These are phyloP conservation scores for Tachina grossa DNA, from an alignment of 2,888 invertebrate species.

Conservation along the genomic window DNA sequence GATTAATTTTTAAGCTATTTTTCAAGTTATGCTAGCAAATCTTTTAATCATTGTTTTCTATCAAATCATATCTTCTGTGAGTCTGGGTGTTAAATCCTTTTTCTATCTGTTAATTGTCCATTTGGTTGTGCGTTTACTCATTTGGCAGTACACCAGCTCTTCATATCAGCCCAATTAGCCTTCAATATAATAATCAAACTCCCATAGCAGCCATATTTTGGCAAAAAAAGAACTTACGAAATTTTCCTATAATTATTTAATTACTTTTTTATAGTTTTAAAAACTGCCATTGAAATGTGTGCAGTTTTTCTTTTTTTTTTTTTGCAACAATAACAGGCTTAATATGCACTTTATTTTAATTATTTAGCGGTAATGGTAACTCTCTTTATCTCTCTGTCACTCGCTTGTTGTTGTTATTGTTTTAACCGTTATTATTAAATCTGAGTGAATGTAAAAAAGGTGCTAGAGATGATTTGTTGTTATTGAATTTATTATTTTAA, in stretches of 20 bases:
- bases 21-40: no score
- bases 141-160: no score
- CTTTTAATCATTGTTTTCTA: no score
- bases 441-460: constrained; percentile 14
- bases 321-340: background rate
- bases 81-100: background rate
- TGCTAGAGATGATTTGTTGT: constrained; percentile 4
- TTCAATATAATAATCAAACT: background rate
- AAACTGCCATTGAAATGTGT: background rate
- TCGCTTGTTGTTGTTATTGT: background rate
- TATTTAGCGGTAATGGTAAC: background rate
- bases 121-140: no score
- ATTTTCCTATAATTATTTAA: background rate
- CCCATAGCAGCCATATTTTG: background rate
- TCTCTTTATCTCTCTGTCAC: background rate
- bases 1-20: background rate
- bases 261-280: constrained; percentile 12
- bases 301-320: no score
- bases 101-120: no score
- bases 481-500: constrained; percentile 16
- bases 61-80: background rate
- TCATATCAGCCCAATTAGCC: background rate
- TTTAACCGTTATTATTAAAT: constrained; percentile 23
- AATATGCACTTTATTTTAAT: background rate
- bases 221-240: background rate